Base-by-base conservation (phyloP, 2,888 invertebrate species). In the Anticlea derivata region DNA sequence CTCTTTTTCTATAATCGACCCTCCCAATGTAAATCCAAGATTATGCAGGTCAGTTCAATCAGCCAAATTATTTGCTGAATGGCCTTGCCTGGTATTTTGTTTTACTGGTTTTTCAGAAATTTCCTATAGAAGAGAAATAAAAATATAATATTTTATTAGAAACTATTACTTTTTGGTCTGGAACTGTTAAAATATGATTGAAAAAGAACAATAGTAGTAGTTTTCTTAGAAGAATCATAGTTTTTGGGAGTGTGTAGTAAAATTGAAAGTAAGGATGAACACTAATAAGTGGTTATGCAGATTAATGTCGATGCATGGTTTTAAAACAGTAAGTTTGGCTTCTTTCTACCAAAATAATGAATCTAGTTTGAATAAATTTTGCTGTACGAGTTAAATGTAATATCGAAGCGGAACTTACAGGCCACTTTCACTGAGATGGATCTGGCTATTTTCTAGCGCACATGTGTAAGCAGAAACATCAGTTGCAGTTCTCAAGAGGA, bases 361-460 rank as follows among this genome's bases (percentile, higher is more conserved):
- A 57, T 53, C 60, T 59, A 49, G 26, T 59, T 55, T 60, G 53
- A 57, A 27, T 22, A 13, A 3, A 40, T 47, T 37, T 20, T 20
- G 58, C 61, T 65, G 61, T 65, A 66, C 67, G 58, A 63, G 72
- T 77, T 71, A 75, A 76, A 74, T 68, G 67, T 66, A 69, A 68
- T 81, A 80, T 80, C 79, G 76, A 82, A 82, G 83, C 84, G 81
- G 81, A 83, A 82, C 81, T 83, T n/a, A 70, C 70, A 76, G 71
- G 70, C 72, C 79, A 88, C 88, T 89, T 89, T 89, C 88, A 88
- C 88, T 86, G 65, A 66, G 66, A 73, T 80, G 80, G 81, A 74
- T 34, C 33, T 79, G 70, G 79, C 75, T 79, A 78, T 82, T 79
- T 82, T 83, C 82, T 80, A 75, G 75, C 69, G 71, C 71, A 63